Base-by-base conservation (phyloP, 2,113 vertebrate species). In the Alligator mississippiensis region DNA sequence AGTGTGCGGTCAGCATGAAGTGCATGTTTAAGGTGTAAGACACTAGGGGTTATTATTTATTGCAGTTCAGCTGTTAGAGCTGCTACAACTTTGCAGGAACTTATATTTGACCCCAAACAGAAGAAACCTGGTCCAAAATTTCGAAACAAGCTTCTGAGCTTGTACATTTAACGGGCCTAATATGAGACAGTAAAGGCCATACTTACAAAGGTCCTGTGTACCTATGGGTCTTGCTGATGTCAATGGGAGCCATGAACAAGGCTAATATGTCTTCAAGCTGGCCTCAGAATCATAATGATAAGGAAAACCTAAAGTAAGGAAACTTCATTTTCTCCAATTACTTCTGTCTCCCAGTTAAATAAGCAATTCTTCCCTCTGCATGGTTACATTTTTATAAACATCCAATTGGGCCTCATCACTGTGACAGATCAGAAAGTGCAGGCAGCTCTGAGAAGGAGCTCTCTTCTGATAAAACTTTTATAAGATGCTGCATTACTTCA, bases 381-480 rank as follows among this genome's bases (percentile, higher is more conserved):
- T 0, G 3, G 2, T 84, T 85, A 80, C 55, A 83, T 88, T 94
- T 95, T 87, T 25, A 81, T 94, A 94, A 93, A 22, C 80, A 55
- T 93, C 87, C 92, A 92, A 5, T 77, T 83, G 87, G 89, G 62
- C 88, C 75, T 60, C 27, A 78, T 38, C 92, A 78, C 85, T 57
- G 78, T 79, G 85, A 86, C 95, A 95, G 93, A 97, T 91, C 74
- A 90, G 95, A 92, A 90, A 76, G 47, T 81, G 94, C 89, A 84
- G 87, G 92, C 79, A 93, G 30, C 24, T 90, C 47, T 25, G 5
- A 58, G 54, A 38, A 57, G 28, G 57, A 74, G n/a, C 59, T 92
- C 80, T 76, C 78, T 92, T 47, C 88, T 88, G 87, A 55, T 93
- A 93, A 96, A 98, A 97, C 87, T 96, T 97, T 97, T 95, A 94